Evolutionary conservation across 2,113 vertebrate species (phyloP).

Genomic region (Podiceps cristatus): DNA sequence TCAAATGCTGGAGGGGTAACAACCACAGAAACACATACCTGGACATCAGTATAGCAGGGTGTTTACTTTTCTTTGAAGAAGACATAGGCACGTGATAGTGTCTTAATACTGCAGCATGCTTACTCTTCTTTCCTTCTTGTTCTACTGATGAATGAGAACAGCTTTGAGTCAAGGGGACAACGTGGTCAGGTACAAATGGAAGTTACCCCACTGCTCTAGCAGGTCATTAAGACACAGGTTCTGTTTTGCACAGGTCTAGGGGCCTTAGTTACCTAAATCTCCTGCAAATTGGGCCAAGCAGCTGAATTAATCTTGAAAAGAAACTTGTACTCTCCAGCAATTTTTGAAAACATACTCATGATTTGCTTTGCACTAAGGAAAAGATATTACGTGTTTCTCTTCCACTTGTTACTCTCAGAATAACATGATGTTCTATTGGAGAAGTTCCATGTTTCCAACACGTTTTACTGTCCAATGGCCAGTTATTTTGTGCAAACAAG

Average conservation of each 20-base stretch:
- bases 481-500: neutral
- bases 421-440: neutral
- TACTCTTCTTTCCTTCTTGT: neutral
- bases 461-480: neutral
- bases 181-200: neutral
- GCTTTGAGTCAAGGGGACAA: neutral
- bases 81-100: fast-evolving
- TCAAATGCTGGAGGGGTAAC: neutral
- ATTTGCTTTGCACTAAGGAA: neutral
- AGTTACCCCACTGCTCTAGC: no score
- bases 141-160: neutral
- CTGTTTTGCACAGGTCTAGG: neutral
- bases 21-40: neutral
- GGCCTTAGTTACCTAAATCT: neutral
- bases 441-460: neutral
- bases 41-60: neutral
- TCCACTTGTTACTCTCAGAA: neutral
- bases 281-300: neutral
- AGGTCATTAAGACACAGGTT: neutral
- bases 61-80: neutral
- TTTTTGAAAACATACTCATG: neutral
- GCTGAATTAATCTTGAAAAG: neutral
- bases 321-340: neutral
- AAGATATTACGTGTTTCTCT: neutral
- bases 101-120: neutral